These are phyloP conservation scores for Spilosoma lubricipeda DNA, from an alignment of 2,888 invertebrate species.

Conservation along the genomic window DNA sequence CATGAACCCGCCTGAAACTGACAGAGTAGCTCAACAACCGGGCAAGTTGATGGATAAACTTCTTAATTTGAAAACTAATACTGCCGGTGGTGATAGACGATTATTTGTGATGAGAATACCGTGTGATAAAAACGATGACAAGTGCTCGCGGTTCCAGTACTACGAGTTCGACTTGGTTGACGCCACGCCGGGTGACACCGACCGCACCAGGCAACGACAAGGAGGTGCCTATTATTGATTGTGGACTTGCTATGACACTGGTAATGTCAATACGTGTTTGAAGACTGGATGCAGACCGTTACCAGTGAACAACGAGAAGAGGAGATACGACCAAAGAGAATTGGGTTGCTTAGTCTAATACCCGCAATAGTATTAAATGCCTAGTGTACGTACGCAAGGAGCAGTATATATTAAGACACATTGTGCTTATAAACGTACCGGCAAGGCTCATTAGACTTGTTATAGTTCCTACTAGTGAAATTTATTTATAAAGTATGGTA, in stretches of 20 bases:
- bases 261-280: background rate
- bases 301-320: background rate
- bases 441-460: background rate
- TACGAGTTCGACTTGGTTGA: slow-evolving; percentile 53
- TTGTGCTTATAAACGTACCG: background rate
- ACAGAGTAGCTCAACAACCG: background rate
- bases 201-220: slow-evolving; percentile 16
- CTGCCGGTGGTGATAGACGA: slow-evolving; percentile 29
- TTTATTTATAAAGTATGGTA: background rate
- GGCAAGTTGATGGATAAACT: background rate
- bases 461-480: background rate
- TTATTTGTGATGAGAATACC: slow-evolving; percentile 43
- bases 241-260: background rate
- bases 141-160: slow-evolving; percentile 38
- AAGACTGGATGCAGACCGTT: background rate
- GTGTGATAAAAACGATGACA: slow-evolving; percentile 30
- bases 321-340: slow-evolving; percentile 4
- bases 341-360: background rate
- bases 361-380: background rate
- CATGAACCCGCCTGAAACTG: background rate
- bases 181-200: slow-evolving; percentile 20
- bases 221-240: background rate
- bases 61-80: slow-evolving; percentile 20
- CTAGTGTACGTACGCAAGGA: background rate
- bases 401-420: background rate